Evolutionary conservation across 2,888 invertebrate species (phyloP), one percentile per base, ranked within the genome.

Genomic region (Platycheirus rosarum): DNA sequence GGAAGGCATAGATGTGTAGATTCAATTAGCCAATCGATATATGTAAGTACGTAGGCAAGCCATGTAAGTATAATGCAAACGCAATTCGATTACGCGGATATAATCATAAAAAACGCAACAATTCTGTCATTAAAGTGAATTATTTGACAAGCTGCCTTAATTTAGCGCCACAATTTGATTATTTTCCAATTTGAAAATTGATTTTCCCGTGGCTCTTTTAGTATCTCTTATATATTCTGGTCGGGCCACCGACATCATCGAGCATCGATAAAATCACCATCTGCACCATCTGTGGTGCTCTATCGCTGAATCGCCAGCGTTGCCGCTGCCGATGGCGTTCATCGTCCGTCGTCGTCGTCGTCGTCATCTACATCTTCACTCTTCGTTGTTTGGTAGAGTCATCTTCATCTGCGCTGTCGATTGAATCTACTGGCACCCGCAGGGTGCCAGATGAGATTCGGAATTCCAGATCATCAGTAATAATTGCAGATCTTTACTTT

Each of bases 121-220:
- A 65, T 71, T 80, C 80, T 84, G 76, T 73, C 80, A 84, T 84
- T 82, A 80, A 84, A 74, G 76, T 79, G 84, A 84, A 84, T 85
- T 85, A 85, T 84, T 78, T 80, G 85, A 85, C 84, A 77, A 84
- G 73, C 74, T 76, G 76, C 85, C 74, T 82, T 85, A 78, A 85
- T 85, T 82, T 82, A 71, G 80, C 85, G 74, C 84, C 79, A 82
- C 84, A 84, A 80, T 84, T 84, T 84, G 84, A 84, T 77, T 84
- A 82, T 84, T 77, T 78, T 84, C 84, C 73, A 74, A 84, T 84
- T 84, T 69, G 84, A 73, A 84, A 84, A 84, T 84, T 78, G 84
- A 84, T 69, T 82, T 77, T 77, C 60, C 65, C 48, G 20, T 66
- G 20, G 48, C 66, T 73, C 69, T 16, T 57, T 60, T 20, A 18